Evolutionary conservation across 2,797 vertebrate species (phyloP).

Genomic region (Catharus ustulatus): DNA sequence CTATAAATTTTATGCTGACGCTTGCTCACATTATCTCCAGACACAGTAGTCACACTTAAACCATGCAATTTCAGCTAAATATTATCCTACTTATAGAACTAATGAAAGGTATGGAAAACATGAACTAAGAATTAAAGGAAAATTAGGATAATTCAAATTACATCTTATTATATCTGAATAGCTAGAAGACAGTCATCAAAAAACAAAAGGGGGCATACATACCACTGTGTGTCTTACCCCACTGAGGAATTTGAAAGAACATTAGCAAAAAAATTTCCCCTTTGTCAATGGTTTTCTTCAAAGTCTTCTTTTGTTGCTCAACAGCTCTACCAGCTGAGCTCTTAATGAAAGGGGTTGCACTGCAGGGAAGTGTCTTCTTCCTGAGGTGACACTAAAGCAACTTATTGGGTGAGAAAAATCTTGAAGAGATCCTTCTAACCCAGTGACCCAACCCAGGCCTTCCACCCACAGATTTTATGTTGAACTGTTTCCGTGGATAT

Average conservation of each 20-base stretch:
- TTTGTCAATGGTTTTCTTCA: background rate
- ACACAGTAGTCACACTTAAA: slow-evolving; percentile 4
- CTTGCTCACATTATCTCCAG: background rate
- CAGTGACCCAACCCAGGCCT: background rate
- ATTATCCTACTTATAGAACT: background rate
- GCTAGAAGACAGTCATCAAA: background rate
- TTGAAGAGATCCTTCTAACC: background rate
- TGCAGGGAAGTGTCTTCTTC: background rate
- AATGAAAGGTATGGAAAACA: background rate
- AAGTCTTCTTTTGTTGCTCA: background rate
- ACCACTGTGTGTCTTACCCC: background rate
- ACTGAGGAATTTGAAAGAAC: background rate
- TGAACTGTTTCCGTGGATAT: background rate
- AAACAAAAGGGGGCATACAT: accelerated
- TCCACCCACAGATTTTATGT: background rate
- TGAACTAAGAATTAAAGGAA: background rate
- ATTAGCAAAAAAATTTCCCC: background rate
- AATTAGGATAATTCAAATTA: background rate
- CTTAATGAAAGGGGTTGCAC: background rate
- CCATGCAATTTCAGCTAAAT: background rate
- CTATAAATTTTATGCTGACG: background rate
- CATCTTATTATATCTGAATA: background rate
- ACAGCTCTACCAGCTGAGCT: background rate
- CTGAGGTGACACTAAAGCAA: background rate
- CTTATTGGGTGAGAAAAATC: background rate